Evolutionary conservation across 2,797 vertebrate genomes (phyloP), one percentile per base, ranked within the genome.

Genomic region (Channa striata): DNA sequence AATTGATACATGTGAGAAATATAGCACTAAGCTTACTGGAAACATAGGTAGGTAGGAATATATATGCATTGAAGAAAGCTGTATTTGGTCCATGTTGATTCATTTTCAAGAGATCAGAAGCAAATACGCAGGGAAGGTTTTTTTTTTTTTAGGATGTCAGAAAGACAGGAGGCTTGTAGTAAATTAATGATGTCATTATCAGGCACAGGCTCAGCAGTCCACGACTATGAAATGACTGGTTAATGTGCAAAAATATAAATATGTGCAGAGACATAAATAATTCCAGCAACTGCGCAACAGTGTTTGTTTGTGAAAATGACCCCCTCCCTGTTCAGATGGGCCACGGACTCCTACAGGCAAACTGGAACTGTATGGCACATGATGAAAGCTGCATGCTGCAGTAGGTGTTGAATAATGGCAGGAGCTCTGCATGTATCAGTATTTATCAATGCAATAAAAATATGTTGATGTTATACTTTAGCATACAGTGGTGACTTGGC

Each of bases 111-210:
- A 8, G 53, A 70, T 59, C 39, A 65, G 49, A 43, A 52, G 40
- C 10, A 25, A 10, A 30, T 39, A 59, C 37, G 34, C 43, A 21
- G n/a, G 67, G 59, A 36, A 46, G 14, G 33, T 43, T 39, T 30
- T 33, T 40, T 37, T n/a, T 78, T 74, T 74, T 65, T 71, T 48
- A 70, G 47, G 65, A 30, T 30, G 9, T 13, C 25, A 68, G 39
- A 40, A 58, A 74, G 53, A 57, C 25, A 62, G 60, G 47, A 37
- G 10, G 13, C 16, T 42, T 11, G 14, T 36, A 40, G 34, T 71
- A n/a, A 74, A 68, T 82, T 57, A 69, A 62, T 59, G 14, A 62
- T 68, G 20, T 63, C 47, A 77, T 69, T 36, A 77, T 64, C 14
- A 68, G 11, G 20, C 58, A 51, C 23, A 14, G n/a, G 43, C 47